phyloP scores from a whole-genome alignment of 1,140 invertebrate genomes.

The Meteorus sp. region DNA sequence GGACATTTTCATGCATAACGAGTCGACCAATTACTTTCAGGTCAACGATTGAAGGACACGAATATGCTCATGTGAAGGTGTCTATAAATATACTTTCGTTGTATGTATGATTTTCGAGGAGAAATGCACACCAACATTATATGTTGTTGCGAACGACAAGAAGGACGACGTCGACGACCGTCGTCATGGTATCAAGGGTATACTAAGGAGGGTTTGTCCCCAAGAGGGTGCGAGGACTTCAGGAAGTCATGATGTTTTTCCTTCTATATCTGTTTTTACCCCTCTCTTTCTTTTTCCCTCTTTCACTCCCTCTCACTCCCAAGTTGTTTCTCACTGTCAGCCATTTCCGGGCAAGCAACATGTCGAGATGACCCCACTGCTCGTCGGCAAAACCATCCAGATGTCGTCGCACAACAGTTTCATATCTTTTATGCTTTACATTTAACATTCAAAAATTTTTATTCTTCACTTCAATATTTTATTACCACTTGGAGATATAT shows the following conservation, averaged over 20 bases:
- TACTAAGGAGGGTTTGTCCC: conserved; percentile 3
- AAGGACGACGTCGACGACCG: too few relatives aligned
- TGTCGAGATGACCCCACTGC: conserved; percentile 1
- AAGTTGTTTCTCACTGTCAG: conserved; percentile 19
- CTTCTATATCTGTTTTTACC: neutral
- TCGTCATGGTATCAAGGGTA: conserved; percentile 25
- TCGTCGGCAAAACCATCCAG: conserved; percentile 11
- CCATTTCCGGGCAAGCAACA: conserved; percentile 15
- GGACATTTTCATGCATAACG: neutral
- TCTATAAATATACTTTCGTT: neutral
- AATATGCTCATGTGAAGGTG: neutral
- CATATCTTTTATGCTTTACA: neutral
- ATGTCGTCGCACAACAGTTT: conserved; percentile 8
- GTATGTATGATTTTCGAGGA: conserved; percentile 15
- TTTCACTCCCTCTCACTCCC: conserved; percentile 1
- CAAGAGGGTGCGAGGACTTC: conserved; percentile 11
- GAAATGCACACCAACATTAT: conserved; percentile 13
- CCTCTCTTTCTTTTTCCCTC: neutral
- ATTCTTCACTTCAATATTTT: too few relatives aligned
- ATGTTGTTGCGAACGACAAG: too few relatives aligned
- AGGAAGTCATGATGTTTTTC: conserved; percentile 16
- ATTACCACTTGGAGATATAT: too few relatives aligned
- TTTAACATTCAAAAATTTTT: too few relatives aligned
- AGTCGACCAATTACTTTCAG: neutral
- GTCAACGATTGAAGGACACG: neutral